These are phyloP conservation scores for Athetis lepigone DNA, from an alignment of 2,888 invertebrate species.

Conservation along the genomic window DNA sequence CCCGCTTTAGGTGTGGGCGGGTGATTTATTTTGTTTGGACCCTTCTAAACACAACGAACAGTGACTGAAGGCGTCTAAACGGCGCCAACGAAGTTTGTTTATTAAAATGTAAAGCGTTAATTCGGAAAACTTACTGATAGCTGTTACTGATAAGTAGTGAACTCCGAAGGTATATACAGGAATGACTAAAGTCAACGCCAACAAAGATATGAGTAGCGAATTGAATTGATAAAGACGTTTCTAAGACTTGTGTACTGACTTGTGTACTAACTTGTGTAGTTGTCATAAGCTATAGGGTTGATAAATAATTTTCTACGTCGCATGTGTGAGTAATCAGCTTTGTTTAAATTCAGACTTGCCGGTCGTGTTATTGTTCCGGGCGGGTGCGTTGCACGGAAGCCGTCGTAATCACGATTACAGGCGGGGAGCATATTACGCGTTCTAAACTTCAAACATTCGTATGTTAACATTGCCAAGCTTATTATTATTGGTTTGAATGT, in stretches of 20 bases:
- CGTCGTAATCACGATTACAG: conserved; percentile 71
- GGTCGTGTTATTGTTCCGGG: conserved; percentile 80
- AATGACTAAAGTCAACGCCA: neutral
- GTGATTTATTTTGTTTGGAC: conserved; percentile 77
- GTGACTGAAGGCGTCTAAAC: conserved; percentile 60
- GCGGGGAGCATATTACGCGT: conserved; percentile 46
- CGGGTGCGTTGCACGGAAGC: conserved; percentile 80
- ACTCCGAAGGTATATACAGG: conserved; percentile 1
- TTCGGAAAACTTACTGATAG: conserved; percentile 14
- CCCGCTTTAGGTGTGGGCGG: conserved; percentile 75
- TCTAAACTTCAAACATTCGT: conserved; percentile 53
- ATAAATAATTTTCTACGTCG: conserved; percentile 53
- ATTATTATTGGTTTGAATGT: conserved; percentile 48
- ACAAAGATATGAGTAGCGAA: conserved; percentile 10
- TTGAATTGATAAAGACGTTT: conserved; percentile 9
- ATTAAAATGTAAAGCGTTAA: conserved; percentile 12
- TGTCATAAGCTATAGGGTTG: conserved; percentile 16
- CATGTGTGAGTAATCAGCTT: conserved; percentile 66
- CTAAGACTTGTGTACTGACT: conserved; percentile 5
- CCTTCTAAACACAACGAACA: conserved; percentile 66
- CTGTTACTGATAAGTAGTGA: conserved; percentile 2
- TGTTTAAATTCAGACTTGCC: conserved; percentile 74
- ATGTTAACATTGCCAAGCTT: conserved; percentile 41
- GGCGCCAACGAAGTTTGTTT: conserved; percentile 25
- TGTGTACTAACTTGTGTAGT: neutral